Evolutionary conservation across 2,797 vertebrate genomes (phyloP), one percentile per base, ranked within the genome.

Genomic region (Sebastes variabilis): DNA sequence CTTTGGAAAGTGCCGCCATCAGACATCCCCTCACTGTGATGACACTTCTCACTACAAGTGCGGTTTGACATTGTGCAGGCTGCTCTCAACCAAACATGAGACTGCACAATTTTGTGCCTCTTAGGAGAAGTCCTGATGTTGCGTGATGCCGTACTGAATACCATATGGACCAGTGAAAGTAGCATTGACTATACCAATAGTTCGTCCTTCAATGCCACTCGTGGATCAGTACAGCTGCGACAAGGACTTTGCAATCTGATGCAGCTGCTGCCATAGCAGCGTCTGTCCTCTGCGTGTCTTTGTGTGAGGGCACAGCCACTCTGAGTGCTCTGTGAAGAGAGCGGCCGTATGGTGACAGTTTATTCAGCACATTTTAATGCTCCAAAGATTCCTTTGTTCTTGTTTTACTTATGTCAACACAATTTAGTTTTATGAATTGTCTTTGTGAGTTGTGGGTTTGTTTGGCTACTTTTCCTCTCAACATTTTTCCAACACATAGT

Each of bases 1-100:
- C 90, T 94, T 94, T 92, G 83, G 70, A 85, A 90, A 92, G 88
- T 88, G 83, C 75, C 79, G 72, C 74, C 66, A 90, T 92, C 77
- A 83, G 82, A 81, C 87, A 56, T 88, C 67, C 79, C 77, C 76
- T 89, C 68, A 61, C 69, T 70, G 74, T 66, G 84, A 91, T 91
- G 87, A 79, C 92, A 89, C 90, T 88, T 89, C 85, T 83, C 82
- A 80, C 69, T 75, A 82, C 82, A 76, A 93, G 82, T 89, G 62
- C 46, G 29, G 75, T 85, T 82, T 93, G 93, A 94, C 94, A 89
- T 92, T 93, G 92, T 60, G 75, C 83, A 72, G 77, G 67, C 73
- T 81, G 58, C 82, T 82, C 84, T 87, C 86, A 20, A 77, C 58
- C 78, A 84, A 81, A 81, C 71, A 77, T 66, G 58, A 81, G 86